A percentile compares a stretch with the other conserved stretches of the same genome.
Conservation (phyloP, 92 coral and sea anemone species). For the Blastomussa wellsi region DNA sequence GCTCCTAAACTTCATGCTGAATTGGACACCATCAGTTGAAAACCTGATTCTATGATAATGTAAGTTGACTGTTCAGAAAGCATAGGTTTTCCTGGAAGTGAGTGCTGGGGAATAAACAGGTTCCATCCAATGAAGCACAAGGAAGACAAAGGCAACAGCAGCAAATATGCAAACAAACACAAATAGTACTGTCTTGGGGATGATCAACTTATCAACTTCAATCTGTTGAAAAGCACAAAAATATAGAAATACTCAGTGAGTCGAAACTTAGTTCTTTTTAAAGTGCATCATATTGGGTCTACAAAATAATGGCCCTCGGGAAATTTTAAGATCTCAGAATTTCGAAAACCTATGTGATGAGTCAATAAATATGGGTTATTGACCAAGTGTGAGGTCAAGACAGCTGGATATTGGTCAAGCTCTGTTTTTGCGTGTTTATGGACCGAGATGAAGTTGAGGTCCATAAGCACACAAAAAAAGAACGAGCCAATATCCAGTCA, state of each 20-base stretch:
- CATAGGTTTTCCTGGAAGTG: slow-evolving; percentile 89
- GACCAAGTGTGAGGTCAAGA: too few relatives aligned
- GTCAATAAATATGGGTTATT: too few relatives aligned
- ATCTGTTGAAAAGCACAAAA: slow-evolving; percentile 51
- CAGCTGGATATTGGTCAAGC: too few relatives aligned
- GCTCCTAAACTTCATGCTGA: too few relatives aligned
- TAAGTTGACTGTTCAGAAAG: slow-evolving; percentile 46
- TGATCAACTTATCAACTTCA: slow-evolving; percentile 79
- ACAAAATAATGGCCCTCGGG: too few relatives aligned
- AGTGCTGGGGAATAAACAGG: slow-evolving; percentile 94
- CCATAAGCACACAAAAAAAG: too few relatives aligned
- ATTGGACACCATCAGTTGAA: neutral
- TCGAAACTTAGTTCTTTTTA: neutral
- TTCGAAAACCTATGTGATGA: too few relatives aligned
- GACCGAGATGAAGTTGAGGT: too few relatives aligned
- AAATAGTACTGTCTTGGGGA: slow-evolving; percentile 83
- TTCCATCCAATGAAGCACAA: slow-evolving; percentile 96
- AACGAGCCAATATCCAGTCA: too few relatives aligned
- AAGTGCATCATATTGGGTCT: too few relatives aligned
- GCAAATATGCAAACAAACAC: slow-evolving; percentile 84
- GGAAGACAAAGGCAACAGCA: slow-evolving; percentile 81
- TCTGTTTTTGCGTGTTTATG: too few relatives aligned
- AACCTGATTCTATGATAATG: neutral
- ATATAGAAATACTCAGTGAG: neutral
- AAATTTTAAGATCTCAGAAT: too few relatives aligned